These are phyloP conservation scores for Cryptotermes secundus DNA, from an alignment of 1,140 invertebrate genomes.

Conservation along the genomic window DNA sequence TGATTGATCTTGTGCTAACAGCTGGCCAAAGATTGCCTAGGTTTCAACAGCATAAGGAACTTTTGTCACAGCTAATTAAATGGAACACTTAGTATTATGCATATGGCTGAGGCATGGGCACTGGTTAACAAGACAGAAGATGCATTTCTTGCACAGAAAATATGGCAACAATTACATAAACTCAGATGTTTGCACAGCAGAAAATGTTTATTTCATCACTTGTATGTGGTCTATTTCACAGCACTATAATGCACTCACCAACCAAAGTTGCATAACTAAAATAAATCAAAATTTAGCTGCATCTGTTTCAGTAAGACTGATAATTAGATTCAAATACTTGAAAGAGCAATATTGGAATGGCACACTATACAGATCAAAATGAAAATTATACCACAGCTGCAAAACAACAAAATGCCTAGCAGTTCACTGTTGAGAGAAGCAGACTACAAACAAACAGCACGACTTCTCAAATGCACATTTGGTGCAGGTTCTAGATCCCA, in stretches of 20 bases:
- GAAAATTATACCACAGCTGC: constrained; percentile 14
- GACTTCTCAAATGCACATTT: constrained; percentile 3
- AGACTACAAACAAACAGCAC: background rate
- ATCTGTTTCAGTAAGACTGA: background rate
- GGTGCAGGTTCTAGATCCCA: background rate
- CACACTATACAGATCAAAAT: constrained; percentile 12
- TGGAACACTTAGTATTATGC: background rate
- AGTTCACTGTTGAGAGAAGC: constrained; percentile 14
- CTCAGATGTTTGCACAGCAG: background rate
- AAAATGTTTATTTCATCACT: background rate
- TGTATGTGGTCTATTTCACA: background rate
- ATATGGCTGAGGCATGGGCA: background rate
- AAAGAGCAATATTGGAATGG: background rate
- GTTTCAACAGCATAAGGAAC: background rate
- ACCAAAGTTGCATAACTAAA: background rate
- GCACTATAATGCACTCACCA: background rate
- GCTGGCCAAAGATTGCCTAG: background rate
- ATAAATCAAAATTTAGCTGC: constrained; percentile 13
- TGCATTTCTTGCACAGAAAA: background rate
- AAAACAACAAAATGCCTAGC: constrained; percentile 1
- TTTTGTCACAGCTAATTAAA: background rate
- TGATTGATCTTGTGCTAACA: background rate
- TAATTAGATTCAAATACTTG: no score
- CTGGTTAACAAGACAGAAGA: background rate
- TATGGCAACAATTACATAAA: constrained; percentile 16